Evolutionary conservation across 2,888 invertebrate genomes (phyloP).

Genomic region (Eupelmus urozonus): DNA sequence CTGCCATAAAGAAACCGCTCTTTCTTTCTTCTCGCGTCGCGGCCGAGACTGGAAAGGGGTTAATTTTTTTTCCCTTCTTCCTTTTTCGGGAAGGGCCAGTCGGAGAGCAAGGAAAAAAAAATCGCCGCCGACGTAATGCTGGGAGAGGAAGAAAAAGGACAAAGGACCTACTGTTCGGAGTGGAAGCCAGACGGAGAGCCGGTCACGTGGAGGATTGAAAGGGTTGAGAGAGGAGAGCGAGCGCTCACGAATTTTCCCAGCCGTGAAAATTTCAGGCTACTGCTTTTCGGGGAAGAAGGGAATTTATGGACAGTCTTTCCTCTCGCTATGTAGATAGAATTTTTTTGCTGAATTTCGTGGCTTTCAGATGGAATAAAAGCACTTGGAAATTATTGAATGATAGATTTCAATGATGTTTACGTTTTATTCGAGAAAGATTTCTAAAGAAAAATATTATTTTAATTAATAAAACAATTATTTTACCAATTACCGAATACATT

Average conservation of each 20-base stretch:
- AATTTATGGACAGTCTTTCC: conserved; percentile 19
- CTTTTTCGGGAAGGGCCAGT: conserved; percentile 3
- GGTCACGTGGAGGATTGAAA: conserved; percentile 64
- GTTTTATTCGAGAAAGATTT: too few species aligned
- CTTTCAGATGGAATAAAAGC: too few species aligned
- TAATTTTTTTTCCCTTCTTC: conserved; percentile 66
- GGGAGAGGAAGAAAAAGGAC: conserved; percentile 62
- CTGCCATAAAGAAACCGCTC: conserved; percentile 74
- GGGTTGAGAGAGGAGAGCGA: conserved; percentile 60
- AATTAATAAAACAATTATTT: not conserved
- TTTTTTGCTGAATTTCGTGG: too few species aligned
- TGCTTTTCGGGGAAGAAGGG: not conserved
- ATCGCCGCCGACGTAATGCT: conserved; percentile 3
- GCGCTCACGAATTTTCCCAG: conserved; percentile 27
- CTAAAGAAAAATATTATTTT: too few species aligned
- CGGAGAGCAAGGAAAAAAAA: conserved; percentile 27
- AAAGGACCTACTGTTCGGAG: conserved; percentile 66
- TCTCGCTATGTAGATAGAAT: not conserved
- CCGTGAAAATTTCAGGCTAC: conserved; percentile 18
- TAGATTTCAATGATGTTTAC: too few species aligned
- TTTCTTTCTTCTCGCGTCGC: conserved; percentile 56
- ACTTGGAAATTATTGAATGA: too few species aligned
- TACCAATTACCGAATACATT: not conserved
- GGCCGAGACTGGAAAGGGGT: conserved; percentile 73
- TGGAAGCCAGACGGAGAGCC: conserved; percentile 55